Conservation (phyloP, 1,140 invertebrate genomes). For the Catajapyx aquilonaris region DNA sequence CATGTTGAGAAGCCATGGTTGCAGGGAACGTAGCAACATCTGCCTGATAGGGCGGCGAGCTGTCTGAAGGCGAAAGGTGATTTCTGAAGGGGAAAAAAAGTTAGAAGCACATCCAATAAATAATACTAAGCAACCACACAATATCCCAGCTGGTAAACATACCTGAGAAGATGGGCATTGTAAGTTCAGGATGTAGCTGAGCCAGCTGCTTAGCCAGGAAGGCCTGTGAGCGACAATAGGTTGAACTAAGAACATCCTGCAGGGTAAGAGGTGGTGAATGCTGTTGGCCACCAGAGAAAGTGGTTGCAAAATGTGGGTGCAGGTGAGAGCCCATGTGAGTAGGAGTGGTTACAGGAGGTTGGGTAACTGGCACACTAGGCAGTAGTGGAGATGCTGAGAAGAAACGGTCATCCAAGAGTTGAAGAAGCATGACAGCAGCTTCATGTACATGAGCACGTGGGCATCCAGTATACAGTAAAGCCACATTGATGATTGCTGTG, state of each 20-base stretch:
- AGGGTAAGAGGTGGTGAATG: too few relatives aligned
- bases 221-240: conserved; percentile 78
- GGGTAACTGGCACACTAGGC: too few relatives aligned
- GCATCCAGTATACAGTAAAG: conserved; percentile 85
- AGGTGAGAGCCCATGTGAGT: too few relatives aligned
- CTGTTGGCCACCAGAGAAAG: too few relatives aligned
- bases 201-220: conserved; percentile 80
- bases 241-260: conserved; percentile 60
- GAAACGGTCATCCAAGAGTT: conserved; percentile 84
- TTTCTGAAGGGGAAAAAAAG: conserved; percentile 39
- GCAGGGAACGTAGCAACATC: conserved; percentile 68
- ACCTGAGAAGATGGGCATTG: conserved; percentile 99
- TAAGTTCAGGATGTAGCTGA: conserved; percentile 82
- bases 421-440: conserved; percentile 78
- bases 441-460: conserved; percentile 77
- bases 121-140: neutral
- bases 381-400: conserved; percentile 54
- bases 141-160: conserved; percentile 7
- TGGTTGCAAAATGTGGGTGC: too few relatives aligned
- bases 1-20: conserved; percentile 97
- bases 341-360: too few relatives aligned
- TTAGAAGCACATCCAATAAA: conserved; percentile 2
- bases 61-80: conserved; percentile 90
- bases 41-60: conserved; percentile 74
- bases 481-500: conserved; percentile 92